A percentile compares a stretch with the other conserved stretches of the same genome.
phyloP scores from a whole-genome alignment of 1,140 invertebrate species.

The Scylla paramamosain region DNA sequence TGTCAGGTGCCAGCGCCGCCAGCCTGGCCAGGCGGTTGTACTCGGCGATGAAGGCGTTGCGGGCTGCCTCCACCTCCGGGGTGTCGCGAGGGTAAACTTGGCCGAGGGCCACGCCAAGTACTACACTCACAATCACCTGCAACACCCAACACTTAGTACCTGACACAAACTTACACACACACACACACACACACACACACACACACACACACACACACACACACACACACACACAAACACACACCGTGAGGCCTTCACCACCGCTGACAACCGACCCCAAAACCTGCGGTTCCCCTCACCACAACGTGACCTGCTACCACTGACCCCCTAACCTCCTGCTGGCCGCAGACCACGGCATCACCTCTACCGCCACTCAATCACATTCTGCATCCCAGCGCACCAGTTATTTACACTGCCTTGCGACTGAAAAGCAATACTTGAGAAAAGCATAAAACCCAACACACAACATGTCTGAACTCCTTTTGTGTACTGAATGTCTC shows the following conservation, averaged over 20 bases:
- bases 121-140: constrained; percentile 68
- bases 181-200: constrained; percentile 8
- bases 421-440: not conserved
- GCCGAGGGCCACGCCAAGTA: constrained; percentile 55
- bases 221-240: not conserved
- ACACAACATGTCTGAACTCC: no score
- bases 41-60: constrained; percentile 62
- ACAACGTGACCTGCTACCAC: not conserved
- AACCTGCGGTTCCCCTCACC: not conserved
- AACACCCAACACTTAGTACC: not conserved
- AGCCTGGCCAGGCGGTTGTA: constrained; percentile 70
- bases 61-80: constrained; percentile 51
- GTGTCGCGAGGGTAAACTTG: constrained; percentile 64
- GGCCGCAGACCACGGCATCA: not conserved
- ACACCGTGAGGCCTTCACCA: not conserved
- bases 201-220: not conserved
- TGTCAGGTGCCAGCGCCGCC: constrained; percentile 61
- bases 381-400: not conserved
- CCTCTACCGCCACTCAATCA: not conserved
- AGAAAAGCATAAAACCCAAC: no score
- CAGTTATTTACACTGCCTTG: not conserved
- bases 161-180: not conserved
- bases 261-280: not conserved
- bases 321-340: not conserved
- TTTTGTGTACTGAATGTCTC: no score